Evolutionary conservation across 2,797 vertebrate species (phyloP).

Genomic region (Gallirallus australis): DNA sequence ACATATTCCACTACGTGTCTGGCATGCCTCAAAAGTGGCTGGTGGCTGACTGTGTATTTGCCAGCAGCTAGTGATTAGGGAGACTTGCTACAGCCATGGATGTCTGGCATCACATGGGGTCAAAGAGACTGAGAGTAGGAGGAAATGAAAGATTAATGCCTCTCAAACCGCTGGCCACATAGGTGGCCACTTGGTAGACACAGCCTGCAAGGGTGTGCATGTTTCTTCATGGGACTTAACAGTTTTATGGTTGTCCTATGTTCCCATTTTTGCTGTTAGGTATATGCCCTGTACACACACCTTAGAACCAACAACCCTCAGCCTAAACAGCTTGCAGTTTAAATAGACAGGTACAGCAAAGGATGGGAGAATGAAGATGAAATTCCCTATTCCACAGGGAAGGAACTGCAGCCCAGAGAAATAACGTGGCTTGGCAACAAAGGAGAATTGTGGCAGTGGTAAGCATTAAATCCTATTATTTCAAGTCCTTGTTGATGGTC

Average conservation of each 20-base stretch:
- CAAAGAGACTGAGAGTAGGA: neutral
- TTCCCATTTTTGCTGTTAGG: neutral
- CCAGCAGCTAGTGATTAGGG: constrained; percentile 8
- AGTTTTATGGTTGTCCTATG: neutral
- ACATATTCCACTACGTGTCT: constrained; percentile 26
- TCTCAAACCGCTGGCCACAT: neutral
- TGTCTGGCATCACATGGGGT: neutral
- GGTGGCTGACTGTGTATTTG: constrained; percentile 32
- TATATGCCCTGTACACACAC: neutral
- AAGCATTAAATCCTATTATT: neutral
- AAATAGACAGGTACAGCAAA: neutral
- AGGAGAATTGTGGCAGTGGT: neutral
- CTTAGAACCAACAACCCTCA: neutral
- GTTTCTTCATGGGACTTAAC: neutral
- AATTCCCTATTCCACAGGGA: neutral
- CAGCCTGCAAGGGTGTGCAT: neutral
- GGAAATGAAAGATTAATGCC: neutral
- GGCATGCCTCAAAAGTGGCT: constrained; percentile 28
- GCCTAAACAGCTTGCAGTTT: neutral
- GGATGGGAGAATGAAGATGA: neutral
- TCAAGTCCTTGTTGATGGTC: neutral
- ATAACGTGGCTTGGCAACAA: neutral
- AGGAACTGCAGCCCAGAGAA: neutral
- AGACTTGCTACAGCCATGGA: neutral
- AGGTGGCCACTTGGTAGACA: neutral